phyloP scores from a whole-genome alignment of 2,797 vertebrate species.

The Ispidina picta region DNA sequence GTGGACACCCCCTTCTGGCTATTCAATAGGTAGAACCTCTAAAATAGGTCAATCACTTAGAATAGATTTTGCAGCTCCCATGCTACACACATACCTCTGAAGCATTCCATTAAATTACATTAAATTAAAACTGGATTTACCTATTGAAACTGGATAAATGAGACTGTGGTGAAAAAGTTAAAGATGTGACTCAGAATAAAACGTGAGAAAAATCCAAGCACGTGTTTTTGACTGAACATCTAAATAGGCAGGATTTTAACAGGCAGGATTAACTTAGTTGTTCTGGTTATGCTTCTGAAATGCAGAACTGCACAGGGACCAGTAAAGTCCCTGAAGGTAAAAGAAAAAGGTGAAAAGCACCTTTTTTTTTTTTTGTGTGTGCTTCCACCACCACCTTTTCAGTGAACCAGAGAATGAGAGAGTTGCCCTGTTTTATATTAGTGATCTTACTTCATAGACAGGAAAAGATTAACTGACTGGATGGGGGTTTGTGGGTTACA shows the following conservation, averaged over 20 bases:
- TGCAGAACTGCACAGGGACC: neutral
- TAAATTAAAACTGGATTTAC: neutral
- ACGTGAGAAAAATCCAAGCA: neutral
- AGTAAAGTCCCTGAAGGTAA: neutral
- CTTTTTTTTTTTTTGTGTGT: neutral
- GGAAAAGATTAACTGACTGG: neutral
- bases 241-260: neutral
- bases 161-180: neutral
- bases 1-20: conserved; percentile 20
- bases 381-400: neutral
- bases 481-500: neutral
- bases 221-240: neutral
- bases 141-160: neutral
- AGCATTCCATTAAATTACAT: neutral
- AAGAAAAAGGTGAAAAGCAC: neutral
- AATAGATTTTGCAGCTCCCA: neutral
- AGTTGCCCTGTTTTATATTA: neutral
- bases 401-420: neutral
- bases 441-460: neutral
- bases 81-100: neutral
- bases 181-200: neutral
- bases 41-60: neutral
- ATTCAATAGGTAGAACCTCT: neutral
- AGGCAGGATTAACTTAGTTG: neutral
- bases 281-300: neutral